phyloP scores from a whole-genome alignment of 2,113 vertebrate genomes.

The Rhinopomastus cyanomelas region DNA sequence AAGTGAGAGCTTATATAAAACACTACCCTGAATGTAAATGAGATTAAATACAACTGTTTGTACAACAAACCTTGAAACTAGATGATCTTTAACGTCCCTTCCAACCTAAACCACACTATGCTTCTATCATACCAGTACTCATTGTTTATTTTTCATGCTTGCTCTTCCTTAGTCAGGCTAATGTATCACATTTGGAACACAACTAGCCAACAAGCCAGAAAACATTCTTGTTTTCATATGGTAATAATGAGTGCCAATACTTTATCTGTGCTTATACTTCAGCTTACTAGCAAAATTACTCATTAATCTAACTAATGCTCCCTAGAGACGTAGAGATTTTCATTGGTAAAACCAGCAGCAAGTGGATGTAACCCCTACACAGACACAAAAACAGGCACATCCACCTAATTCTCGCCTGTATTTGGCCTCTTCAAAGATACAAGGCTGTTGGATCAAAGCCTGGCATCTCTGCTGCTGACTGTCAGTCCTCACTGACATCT shows the following conservation, averaged over 20 bases:
- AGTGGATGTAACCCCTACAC: background rate
- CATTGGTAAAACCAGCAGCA: background rate
- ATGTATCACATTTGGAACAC: background rate
- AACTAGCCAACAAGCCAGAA: background rate
- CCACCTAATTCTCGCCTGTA: background rate
- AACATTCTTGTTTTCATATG: background rate
- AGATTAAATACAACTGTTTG: background rate
- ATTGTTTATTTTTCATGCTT: background rate
- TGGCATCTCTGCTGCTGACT: background rate
- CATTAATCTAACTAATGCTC: background rate
- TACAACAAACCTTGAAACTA: background rate
- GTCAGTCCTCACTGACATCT: conserved; percentile 33
- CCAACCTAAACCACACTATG: too few relatives aligned
- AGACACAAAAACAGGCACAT: background rate
- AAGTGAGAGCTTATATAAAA: background rate
- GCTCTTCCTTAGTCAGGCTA: background rate
- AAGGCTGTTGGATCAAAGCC: conserved; percentile 16
- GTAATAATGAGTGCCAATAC: background rate
- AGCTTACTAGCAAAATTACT: background rate
- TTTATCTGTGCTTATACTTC: background rate
- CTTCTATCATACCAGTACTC: background rate
- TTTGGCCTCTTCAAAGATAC: background rate
- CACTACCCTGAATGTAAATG: background rate
- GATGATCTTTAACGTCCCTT: too few relatives aligned
- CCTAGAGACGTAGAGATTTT: background rate